These are phyloP conservation scores for Rallus crepitans DNA, from an alignment of 2,797 vertebrate species.

Conservation along the genomic window DNA sequence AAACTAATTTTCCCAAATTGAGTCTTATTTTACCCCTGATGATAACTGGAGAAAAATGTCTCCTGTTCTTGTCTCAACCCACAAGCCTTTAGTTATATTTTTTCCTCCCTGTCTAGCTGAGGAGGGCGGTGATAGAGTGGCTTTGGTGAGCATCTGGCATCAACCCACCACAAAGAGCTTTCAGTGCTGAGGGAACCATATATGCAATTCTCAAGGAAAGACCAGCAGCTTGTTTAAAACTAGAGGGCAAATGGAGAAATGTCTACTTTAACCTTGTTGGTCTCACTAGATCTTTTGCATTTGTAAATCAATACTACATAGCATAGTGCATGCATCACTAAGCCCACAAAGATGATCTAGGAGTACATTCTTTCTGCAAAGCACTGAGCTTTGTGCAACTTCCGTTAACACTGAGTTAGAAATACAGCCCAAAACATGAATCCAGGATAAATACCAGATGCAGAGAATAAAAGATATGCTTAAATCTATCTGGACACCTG, in stretches of 20 bases:
- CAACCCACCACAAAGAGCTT: neutral
- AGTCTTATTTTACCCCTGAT: too few species aligned
- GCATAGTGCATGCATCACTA: neutral
- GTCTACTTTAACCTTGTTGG: neutral
- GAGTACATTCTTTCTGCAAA: neutral
- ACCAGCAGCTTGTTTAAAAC: neutral
- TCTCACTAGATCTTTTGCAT: neutral
- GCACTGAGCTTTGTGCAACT: neutral
- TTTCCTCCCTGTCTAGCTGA: too few species aligned
- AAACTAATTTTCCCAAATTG: too few species aligned
- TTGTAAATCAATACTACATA: neutral
- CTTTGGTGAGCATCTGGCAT: too few species aligned
- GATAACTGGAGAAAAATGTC: too few species aligned
- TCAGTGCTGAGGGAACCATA: neutral
- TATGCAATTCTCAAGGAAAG: neutral
- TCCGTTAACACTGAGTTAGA: conserved; percentile 29
- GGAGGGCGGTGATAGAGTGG: too few species aligned
- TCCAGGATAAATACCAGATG: conserved; percentile 35
- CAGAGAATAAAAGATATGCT: conserved; percentile 1
- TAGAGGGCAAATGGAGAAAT: neutral
- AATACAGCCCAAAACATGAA: conserved; percentile 32
- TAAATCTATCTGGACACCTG: conserved; percentile 18
- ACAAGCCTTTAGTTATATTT: too few species aligned
- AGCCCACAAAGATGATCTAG: neutral
- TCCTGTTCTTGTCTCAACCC: too few species aligned